Evolutionary conservation across 2,113 vertebrate species (phyloP), one percentile per base, ranked within the genome.

Genomic region (Cinclus cinclus): DNA sequence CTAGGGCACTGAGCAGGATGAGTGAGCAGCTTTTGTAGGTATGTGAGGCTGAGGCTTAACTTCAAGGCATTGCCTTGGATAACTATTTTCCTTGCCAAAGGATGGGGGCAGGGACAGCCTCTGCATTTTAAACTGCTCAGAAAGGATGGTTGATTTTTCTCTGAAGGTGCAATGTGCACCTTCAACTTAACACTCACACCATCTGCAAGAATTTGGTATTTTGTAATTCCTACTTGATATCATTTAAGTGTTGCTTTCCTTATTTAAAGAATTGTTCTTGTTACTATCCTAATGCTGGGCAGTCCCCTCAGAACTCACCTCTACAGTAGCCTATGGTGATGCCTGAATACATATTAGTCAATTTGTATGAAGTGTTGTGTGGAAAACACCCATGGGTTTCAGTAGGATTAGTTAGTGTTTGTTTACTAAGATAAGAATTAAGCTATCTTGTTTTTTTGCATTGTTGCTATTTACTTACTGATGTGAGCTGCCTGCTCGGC

Each of bases 61-160:
- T 56, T 42, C 16, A 53, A 9, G 31, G 23, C 12, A 44, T 23
- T 47, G 31, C 20, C 10, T 39, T 60, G 20, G 7, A 13, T 53
- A 62, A 49, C 19, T 63, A 1, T 23, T 81, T 62, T 63, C 4
- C 42, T 84, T 87, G 21, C 39, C 33, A 42, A 23, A 80, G 25
- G 5, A 0, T 73, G 23, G 13, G 8, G 12, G 0, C 6, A 1
- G 6, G 22, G 7, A 16, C 7, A 5, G 5, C 3, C 4, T 73
- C 49, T 62, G 21, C 6, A 4, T 87, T 84, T 71, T 39, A 42
- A 84, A 52, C 24, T 82, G 42, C 33, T 76, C 4, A 17, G 47
- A 50, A 79, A 17, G 17, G 15, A 9, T 60, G 28, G 35, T 33
- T 76, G 52, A 18, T 60, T 82, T 84, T 82, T 63, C 39, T 82